Percentiles rank a stretch among this genome's conserved stretches.
Conservation (phyloP, 2,113 vertebrate genomes). For the Oryzias javanicus region DNA sequence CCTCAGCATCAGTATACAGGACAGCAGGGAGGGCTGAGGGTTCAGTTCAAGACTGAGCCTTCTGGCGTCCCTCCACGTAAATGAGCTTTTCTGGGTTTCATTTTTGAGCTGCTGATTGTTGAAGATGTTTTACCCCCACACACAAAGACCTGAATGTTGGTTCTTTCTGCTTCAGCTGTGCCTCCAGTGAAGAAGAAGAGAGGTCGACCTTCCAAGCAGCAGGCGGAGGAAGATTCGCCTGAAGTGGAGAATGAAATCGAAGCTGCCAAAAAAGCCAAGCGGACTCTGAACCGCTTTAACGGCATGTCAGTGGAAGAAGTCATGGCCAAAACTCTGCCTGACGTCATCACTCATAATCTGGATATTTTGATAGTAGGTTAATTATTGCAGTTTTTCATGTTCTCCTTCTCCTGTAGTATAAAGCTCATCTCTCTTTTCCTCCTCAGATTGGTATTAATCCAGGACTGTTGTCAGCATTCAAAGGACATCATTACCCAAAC, state of each 20-base stretch:
- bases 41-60: constrained; percentile 33
- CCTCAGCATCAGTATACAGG: no score
- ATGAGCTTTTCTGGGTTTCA: no score
- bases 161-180: constrained; percentile 40
- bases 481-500: constrained; percentile 97
- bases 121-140: no score
- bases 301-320: constrained; percentile 93
- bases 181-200: constrained; percentile 85
- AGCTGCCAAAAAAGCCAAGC: constrained; percentile 87
- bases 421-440: constrained; percentile 37
- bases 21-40: no score
- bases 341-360: constrained; percentile 91
- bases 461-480: constrained; percentile 95
- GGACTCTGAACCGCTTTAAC: constrained; percentile 93
- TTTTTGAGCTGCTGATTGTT: no score
- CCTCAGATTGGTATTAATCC: constrained; percentile 97
- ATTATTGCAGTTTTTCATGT: not conserved
- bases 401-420: not conserved
- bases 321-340: constrained; percentile 92
- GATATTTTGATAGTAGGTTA: constrained; percentile 95
- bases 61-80: constrained; percentile 47
- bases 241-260: constrained; percentile 82
- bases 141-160: no score
- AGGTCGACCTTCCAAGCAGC: constrained; percentile 79
- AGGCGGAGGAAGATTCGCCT: constrained; percentile 79